These are phyloP conservation scores for Nephrocerus scutellatus DNA, from an alignment of 2,888 invertebrate species.

Conservation along the genomic window DNA sequence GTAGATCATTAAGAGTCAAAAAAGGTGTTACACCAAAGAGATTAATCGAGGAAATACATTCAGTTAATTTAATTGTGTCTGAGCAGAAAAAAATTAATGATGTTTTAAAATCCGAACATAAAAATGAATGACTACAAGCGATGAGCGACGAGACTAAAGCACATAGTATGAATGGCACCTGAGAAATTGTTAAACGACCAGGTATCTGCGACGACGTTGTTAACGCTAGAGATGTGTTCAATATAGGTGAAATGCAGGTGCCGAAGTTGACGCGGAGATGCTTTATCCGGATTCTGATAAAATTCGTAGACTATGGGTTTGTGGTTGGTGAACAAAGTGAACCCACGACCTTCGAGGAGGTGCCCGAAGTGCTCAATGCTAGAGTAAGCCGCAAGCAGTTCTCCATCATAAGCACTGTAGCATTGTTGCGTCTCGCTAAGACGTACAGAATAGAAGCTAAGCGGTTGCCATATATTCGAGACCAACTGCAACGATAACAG, in stretches of 20 bases:
- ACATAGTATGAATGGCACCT: too few relatives aligned
- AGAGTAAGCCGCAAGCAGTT: constrained; percentile 39
- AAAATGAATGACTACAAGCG: too few relatives aligned
- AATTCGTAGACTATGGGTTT: constrained; percentile 18
- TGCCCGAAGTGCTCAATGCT: constrained; percentile 37
- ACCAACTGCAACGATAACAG: too few relatives aligned
- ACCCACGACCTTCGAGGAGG: constrained; percentile 38
- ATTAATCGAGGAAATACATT: too few relatives aligned
- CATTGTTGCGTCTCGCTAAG: constrained; percentile 33
- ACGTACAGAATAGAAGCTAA: constrained; percentile 40
- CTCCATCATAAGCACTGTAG: constrained; percentile 43
- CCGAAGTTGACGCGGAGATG: constrained; percentile 15
- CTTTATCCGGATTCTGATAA: constrained; percentile 13
- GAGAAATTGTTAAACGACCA: constrained; percentile 17
- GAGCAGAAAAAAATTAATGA: too few relatives aligned
- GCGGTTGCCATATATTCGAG: too few relatives aligned
- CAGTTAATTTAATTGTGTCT: too few relatives aligned
- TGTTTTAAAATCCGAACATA: too few relatives aligned
- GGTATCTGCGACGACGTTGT: constrained; percentile 20
- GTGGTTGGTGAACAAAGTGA: constrained; percentile 34
- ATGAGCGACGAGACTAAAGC: too few relatives aligned
- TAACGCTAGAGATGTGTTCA: constrained; percentile 8
- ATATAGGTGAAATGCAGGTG: constrained; percentile 19
- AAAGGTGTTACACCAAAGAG: too few relatives aligned
- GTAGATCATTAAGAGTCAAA: too few relatives aligned